phyloP scores from a whole-genome alignment of 1,140 invertebrate genomes.

The Bactericera cockerelli region DNA sequence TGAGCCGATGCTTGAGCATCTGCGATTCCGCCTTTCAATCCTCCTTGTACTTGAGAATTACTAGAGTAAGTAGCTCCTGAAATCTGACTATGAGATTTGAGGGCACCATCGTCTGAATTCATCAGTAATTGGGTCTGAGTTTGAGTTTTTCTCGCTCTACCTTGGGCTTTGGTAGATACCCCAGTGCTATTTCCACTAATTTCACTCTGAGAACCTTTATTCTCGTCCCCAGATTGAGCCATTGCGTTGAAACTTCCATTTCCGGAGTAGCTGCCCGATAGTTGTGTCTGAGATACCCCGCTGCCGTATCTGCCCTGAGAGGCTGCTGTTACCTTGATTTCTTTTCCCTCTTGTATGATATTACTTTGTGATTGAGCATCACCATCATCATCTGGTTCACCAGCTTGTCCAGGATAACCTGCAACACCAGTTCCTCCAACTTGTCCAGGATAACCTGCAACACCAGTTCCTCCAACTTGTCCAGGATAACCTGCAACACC shows the following conservation, averaged over 20 bases:
- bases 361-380: slow-evolving; percentile 59
- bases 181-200: slow-evolving; percentile 56
- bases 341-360: slow-evolving; percentile 45
- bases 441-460: not conserved
- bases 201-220: slow-evolving; percentile 52
- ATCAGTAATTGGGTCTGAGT: slow-evolving; percentile 61
- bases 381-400: slow-evolving; percentile 13
- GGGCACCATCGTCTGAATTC: slow-evolving; percentile 49
- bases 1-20: slow-evolving; percentile 65
- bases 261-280: slow-evolving; percentile 56
- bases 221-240: slow-evolving; percentile 56
- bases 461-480: slow-evolving; percentile 10
- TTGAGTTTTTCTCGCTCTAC: slow-evolving; percentile 50
- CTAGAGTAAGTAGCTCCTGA: slow-evolving; percentile 52
- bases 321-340: slow-evolving; percentile 52
- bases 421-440: slow-evolving; percentile 13
- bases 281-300: slow-evolving; percentile 59
- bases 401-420: slow-evolving; percentile 8
- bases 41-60: slow-evolving; percentile 57
- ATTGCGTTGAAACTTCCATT: slow-evolving; percentile 62
- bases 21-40: slow-evolving; percentile 58
- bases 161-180: slow-evolving; percentile 54
- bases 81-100: slow-evolving; percentile 54
- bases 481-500: slow-evolving; percentile 9
- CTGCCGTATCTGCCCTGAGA: slow-evolving; percentile 53